These are phyloP conservation scores for Timema cristinae DNA, from an alignment of 2,888 invertebrate species.

Conservation along the genomic window DNA sequence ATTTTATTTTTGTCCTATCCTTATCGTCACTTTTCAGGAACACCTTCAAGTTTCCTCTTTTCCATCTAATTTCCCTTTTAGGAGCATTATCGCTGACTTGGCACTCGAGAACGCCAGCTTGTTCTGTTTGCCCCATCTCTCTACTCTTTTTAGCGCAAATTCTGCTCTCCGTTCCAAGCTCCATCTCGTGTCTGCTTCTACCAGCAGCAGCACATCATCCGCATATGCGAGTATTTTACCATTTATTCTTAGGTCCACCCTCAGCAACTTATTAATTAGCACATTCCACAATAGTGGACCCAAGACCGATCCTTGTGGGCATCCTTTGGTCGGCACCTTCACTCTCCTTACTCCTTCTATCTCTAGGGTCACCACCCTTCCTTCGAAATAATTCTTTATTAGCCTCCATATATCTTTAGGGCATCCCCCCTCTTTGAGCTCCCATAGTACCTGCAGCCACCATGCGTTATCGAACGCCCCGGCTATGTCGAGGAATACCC, in stretches of 20 bases:
- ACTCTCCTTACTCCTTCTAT: background rate
- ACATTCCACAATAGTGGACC: background rate
- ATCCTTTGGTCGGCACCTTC: background rate
- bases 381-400: background rate
- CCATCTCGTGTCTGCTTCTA: too few species aligned
- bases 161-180: background rate
- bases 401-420: background rate
- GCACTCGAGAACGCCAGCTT: background rate
- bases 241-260: too few species aligned
- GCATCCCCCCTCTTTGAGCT: background rate
- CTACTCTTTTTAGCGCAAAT: background rate
- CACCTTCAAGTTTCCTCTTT: background rate
- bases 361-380: background rate
- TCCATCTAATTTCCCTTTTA: background rate
- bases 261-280: too few species aligned
- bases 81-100: background rate
- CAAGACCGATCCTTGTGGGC: constrained; percentile 3
- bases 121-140: too few species aligned
- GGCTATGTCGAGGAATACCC: background rate
- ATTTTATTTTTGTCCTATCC: too few species aligned
- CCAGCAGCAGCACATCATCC: too few species aligned
- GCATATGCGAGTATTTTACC: background rate
- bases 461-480: background rate
- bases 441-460: background rate
- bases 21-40: background rate